These are phyloP conservation scores for Mormyrops attenuatus DNA, from an alignment of 2,797 vertebrate species.

Conservation along the genomic window DNA sequence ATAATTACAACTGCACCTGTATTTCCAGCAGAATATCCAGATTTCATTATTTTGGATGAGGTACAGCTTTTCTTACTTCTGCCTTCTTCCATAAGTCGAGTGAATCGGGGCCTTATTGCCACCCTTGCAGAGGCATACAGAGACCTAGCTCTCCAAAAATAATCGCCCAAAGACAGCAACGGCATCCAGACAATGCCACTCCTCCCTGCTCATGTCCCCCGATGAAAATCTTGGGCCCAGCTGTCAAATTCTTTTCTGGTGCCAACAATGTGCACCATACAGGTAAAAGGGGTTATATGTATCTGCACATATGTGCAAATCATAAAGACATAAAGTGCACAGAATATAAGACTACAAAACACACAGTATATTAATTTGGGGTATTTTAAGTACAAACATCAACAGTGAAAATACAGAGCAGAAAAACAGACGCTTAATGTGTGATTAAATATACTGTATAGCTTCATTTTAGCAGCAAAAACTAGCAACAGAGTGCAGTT, in stretches of 20 bases:
- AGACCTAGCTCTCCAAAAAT: neutral
- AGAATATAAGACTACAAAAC: neutral
- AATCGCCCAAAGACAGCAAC: neutral
- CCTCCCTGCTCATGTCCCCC: neutral
- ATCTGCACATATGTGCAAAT: neutral
- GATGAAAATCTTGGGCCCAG: neutral
- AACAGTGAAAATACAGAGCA: neutral
- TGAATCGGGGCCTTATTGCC: neutral
- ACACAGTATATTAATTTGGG: neutral
- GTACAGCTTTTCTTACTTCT: neutral
- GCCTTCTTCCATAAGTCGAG: neutral
- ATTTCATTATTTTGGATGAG: neutral
- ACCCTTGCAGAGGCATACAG: neutral
- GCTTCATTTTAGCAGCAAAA: neutral
- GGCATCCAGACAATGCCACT: neutral
- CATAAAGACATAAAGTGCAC: neutral
- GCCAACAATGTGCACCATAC: neutral
- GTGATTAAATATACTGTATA: neutral
- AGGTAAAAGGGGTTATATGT: neutral
- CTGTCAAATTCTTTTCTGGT: neutral
- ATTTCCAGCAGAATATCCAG: neutral
- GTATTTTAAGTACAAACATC: neutral
- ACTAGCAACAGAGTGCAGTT: neutral
- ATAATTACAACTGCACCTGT: neutral
- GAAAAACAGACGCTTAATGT: neutral